phyloP scores from a whole-genome alignment of 1,140 invertebrate species.

The Zaprionus ghesquierei region DNA sequence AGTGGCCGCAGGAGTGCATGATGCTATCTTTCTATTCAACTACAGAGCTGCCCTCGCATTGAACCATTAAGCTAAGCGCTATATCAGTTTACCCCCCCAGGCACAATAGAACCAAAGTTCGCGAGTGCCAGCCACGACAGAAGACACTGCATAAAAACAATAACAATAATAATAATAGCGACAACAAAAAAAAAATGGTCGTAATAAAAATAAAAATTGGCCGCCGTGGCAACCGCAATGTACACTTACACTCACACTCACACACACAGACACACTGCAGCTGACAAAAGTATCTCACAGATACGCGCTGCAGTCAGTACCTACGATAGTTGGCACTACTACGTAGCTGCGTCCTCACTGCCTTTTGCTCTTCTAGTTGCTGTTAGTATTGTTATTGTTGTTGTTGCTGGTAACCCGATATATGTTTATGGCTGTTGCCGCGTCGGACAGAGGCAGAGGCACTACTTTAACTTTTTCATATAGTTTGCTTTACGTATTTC shows the following conservation, averaged over 20 bases:
- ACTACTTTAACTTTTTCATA: constrained; percentile 73
- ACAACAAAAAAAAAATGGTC: constrained; percentile 65
- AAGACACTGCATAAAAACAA: constrained; percentile 26
- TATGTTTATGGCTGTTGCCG: constrained; percentile 79
- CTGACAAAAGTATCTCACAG: constrained; percentile 73
- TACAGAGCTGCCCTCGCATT: not conserved
- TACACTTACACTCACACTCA: constrained; percentile 36
- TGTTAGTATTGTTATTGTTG: constrained; percentile 28
- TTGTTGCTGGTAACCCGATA: constrained; percentile 70
- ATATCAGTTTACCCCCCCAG: constrained; percentile 55
- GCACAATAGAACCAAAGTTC: constrained; percentile 12
- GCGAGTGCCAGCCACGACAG: constrained; percentile 17
- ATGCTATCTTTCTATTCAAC: not conserved
- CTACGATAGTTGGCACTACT: constrained; percentile 60
- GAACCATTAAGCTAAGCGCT: constrained; percentile 61
- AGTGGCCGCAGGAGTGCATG: constrained; percentile 2
- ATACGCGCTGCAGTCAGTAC: constrained; percentile 39
- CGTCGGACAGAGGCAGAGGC: constrained; percentile 43
- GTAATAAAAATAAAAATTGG: constrained; percentile 71
- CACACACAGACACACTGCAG: constrained; percentile 11
- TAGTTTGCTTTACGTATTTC: not conserved
- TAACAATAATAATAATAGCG: constrained; percentile 49
- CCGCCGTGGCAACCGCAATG: constrained; percentile 71
- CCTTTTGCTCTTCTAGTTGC: constrained; percentile 10
- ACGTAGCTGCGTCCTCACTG: constrained; percentile 47